Base-by-base conservation (phyloP, 1,140 invertebrate species). In the Palaemon carinicauda region DNA sequence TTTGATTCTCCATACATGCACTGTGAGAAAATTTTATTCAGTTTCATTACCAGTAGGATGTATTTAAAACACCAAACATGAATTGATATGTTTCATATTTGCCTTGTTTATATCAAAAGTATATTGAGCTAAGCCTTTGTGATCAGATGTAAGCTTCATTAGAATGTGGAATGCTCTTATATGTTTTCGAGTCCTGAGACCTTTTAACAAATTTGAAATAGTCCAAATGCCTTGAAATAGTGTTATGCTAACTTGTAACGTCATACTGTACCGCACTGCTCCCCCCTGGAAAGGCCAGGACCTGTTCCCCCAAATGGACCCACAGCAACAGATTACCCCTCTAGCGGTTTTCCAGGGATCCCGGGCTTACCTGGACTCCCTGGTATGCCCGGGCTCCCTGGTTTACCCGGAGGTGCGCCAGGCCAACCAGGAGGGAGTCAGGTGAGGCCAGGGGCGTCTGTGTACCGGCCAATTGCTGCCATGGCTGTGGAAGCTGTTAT, bases 381-480 rank as follows among this genome's bases (percentile, higher is more conserved):
- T 74, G 51, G 80, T 19, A 33, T 79, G 14, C 75, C 77, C 19
- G 65, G 41, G 54, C 52, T 41, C 24, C 80, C 80, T 74, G 51
- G 80, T 19, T 51, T 79, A 15, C 75, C 77, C 19, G 65, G 83
- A 21, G 77, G 83, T 24, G 54, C 21, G 54, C 65, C 77, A 69
- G 83, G 83, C 21, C 33, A 19, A 19, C 60, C 56, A 53, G 75
- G 60, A 7, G 60, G 60, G 77, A 56, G 75, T 29, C 74, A 65
- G 54, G 75, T 52, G 77, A 65, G 41, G 21, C 29, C 77, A 53
- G 75, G 24, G 31, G 77, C 77, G 15, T 86, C 83, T 9, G 51
- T 80, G 27, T 86, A 86, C 78, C 75, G 77, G 54, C 54, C 77
- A 33, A 86, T 86, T 41, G 83, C 83, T 19, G 78, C 77, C 50